Evolutionary conservation across 2,113 vertebrate species (phyloP).

Genomic region (Alces alces): DNA sequence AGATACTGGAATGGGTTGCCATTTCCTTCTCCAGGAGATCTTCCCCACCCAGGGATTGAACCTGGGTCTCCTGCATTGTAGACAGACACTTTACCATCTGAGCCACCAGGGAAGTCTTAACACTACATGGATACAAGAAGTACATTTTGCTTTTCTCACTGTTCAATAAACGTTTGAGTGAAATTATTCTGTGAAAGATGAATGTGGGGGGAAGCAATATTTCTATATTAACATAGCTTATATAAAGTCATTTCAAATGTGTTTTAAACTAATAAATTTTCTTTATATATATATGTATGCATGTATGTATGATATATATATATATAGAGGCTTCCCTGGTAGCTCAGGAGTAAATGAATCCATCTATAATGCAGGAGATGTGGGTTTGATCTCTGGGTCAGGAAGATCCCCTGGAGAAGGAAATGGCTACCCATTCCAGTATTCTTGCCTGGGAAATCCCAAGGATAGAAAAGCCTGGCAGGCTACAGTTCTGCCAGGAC

Average conservation of each 20-base stretch:
- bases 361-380: background rate
- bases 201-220: background rate
- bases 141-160: background rate
- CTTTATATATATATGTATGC: background rate
- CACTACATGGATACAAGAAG: background rate
- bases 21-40: no score
- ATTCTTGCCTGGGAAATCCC: background rate
- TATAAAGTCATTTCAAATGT: slow-evolving; percentile 19
- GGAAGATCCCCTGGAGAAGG: background rate
- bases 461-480: background rate
- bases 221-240: slow-evolving; percentile 18
- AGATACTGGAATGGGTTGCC: no score
- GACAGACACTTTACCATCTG: no score
- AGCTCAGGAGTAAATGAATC: background rate
- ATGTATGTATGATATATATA: background rate
- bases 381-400: background rate
- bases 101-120: background rate
- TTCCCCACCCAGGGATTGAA: no score
- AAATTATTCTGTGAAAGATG: slow-evolving; percentile 4
- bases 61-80: no score
- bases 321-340: background rate
- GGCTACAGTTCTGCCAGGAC: background rate
- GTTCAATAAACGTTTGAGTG: background rate
- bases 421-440: background rate
- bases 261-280: background rate